These are phyloP conservation scores for Hycleus cichorii DNA, from an alignment of 1,140 invertebrate genomes.

Conservation along the genomic window DNA sequence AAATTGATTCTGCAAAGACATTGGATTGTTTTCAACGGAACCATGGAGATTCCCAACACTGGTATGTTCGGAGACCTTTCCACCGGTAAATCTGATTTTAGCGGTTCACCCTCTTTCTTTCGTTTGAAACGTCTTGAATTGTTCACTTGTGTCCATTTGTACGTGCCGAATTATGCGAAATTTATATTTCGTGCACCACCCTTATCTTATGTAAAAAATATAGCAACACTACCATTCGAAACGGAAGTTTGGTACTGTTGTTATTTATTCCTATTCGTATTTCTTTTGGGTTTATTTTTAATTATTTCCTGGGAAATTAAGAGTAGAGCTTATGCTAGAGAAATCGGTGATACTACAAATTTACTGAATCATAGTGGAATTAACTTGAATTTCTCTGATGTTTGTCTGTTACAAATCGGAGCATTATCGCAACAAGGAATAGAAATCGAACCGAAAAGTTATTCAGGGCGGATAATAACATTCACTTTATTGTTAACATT, in stretches of 20 bases:
- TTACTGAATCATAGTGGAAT: conserved; percentile 20
- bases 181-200: conserved; percentile 56
- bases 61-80: too few relatives aligned
- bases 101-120: too few relatives aligned
- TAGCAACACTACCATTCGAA: conserved; percentile 52
- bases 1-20: too few relatives aligned
- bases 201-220: conserved; percentile 53
- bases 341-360: neutral
- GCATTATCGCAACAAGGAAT: conserved; percentile 50
- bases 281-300: conserved; percentile 15
- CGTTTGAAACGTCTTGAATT: too few relatives aligned
- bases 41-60: too few relatives aligned
- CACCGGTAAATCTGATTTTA: too few relatives aligned
- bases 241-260: conserved; percentile 50
- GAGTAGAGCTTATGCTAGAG: neutral
- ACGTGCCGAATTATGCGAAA: conserved; percentile 11
- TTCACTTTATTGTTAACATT: conserved; percentile 15
- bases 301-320: conserved; percentile 23
- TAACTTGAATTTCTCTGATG: conserved; percentile 39
- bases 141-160: too few relatives aligned
- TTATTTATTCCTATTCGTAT: conserved; percentile 30
- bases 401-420: conserved; percentile 44
- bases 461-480: conserved; percentile 40
- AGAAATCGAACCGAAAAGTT: conserved; percentile 43
- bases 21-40: too few relatives aligned